Base-by-base conservation (phyloP, 2,888 invertebrate species). In the Lordiphosa fenestrarum region DNA sequence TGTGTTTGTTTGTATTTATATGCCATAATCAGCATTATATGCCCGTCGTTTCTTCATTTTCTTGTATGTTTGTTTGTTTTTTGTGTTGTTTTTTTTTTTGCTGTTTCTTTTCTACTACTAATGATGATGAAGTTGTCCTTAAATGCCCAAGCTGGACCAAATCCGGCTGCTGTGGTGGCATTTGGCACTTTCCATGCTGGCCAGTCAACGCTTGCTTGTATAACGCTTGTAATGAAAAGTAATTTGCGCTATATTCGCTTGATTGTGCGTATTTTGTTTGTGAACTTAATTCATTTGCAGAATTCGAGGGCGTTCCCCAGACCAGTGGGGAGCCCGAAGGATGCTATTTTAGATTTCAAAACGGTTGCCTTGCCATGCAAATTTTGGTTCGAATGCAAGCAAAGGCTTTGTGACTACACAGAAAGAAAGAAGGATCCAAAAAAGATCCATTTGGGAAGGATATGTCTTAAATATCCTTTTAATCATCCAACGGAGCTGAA, bases 51-150 rank as follows among this genome's bases (percentile, higher is more conserved):
- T 30, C 30, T 55, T 62, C 36, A 33, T 63, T 42, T 55, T 47
- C 55, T 42, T 23, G 12, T 25, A 6, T 12, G 9, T 25, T 25
- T n/a, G 3, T 21, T 10, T 21, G 1, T 21, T 21, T 19, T n/a
- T 15, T 15, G 1, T 19, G 10, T 15, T 15, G 1, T 10, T 25
- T 25, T n/a, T 3, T 21, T 10, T 21, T 3, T 21, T 21, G 10
- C 6, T 15, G 25, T 58, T 51, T 61, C 71, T 68, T 61, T 75
- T 73, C 66, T 64, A 66, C 61, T 69, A 60, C 78, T 78, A 80
- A 80, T 82, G 83, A 78, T 82, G 82, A 80, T 80, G 83, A 82
- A 82, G 78, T 71, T 82, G 83, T 71, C 69, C 78, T 75, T 73
- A 80, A 82, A 78, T 69, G 75, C 64, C 73, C 53, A 54, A 69